A percentile compares a stretch with the other conserved stretches of the same genome.
Conservation (phyloP, 1,140 invertebrate genomes). For the Choristoneura fumiferana region DNA sequence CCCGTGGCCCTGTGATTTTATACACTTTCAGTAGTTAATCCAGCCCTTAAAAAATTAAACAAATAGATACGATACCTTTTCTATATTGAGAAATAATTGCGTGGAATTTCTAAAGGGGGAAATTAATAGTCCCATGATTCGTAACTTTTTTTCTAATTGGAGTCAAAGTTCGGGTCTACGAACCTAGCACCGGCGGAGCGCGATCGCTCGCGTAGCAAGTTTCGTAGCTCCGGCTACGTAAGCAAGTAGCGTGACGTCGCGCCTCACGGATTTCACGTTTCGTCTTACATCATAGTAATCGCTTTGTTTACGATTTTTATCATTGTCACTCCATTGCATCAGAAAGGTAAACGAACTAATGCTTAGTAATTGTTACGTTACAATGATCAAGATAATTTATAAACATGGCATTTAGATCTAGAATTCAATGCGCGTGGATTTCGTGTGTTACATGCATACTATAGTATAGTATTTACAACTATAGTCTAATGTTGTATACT, state of each 20-base stretch:
- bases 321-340: conserved; percentile 16
- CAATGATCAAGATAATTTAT: background rate
- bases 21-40: too few species aligned
- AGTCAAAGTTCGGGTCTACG: conserved; percentile 1
- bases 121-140: too few species aligned
- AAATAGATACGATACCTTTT: too few species aligned
- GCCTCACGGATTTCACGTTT: background rate
- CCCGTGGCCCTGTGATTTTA: too few species aligned
- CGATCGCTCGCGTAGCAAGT: conserved; percentile 2
- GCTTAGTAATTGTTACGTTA: background rate
- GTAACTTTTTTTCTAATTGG: background rate
- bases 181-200: conserved; percentile 1
- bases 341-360: conserved; percentile 13
- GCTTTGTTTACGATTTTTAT: conserved; percentile 18
- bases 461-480: too few species aligned
- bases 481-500: too few species aligned
- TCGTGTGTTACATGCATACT: too few species aligned
- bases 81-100: too few species aligned
- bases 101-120: too few species aligned
- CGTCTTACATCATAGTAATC: conserved; percentile 14
- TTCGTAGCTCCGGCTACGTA: conserved; percentile 8
- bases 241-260: background rate
- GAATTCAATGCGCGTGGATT: too few species aligned
- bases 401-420: too few species aligned
- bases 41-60: too few species aligned